Evolutionary conservation across 2,888 invertebrate species (phyloP), one percentile per base, ranked within the genome.

Genomic region (Sipha maydis): DNA sequence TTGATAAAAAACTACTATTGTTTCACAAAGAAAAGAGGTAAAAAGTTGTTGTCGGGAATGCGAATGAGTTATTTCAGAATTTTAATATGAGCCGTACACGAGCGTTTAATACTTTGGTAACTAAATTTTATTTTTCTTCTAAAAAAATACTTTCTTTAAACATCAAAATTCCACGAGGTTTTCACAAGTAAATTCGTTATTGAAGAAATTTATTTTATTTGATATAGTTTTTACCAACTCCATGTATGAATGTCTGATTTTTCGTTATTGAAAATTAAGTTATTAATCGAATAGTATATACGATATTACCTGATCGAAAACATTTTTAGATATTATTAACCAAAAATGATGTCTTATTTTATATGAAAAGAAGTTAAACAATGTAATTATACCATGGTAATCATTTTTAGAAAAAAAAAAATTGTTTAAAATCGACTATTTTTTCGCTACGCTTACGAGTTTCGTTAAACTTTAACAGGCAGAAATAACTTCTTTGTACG

Each of bases 21-120:
- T 85, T 85, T 41, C n/a, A 34, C 78, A 85, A 85, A 78, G 48
- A 78, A 78, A 77, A 85, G n/a, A 78, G 67, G 77, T 85, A 67
- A 77, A 69, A 77, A 77, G 85, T 85, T 85, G 76, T 77, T 75
- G 75, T 75, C 76, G 38, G 38, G 76, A 85, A 85, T 85, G 69
- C 25, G 71, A 54, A 69, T n/a, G 41, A 78, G 34, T 78, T 84
- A 41, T 76, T 67, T 77, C 31, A 48, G 76, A 85, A 85, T 56
- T 48, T 77, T 75, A 38, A 75, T 54, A 78, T 41, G 69, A 85
- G 69, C 67, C 31, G 61, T 34, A 69, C 41, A 41, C 77, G 69
- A 48, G 31, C 69, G 69, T 78, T 85, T 85, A 85, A 85, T 85
- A 85, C 85, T 69, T 77, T 69, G 9, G 69, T 67, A 85, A 85